These are phyloP conservation scores for Zaprionus obscuricornis DNA, from an alignment of 2,888 invertebrate species.

Conservation along the genomic window DNA sequence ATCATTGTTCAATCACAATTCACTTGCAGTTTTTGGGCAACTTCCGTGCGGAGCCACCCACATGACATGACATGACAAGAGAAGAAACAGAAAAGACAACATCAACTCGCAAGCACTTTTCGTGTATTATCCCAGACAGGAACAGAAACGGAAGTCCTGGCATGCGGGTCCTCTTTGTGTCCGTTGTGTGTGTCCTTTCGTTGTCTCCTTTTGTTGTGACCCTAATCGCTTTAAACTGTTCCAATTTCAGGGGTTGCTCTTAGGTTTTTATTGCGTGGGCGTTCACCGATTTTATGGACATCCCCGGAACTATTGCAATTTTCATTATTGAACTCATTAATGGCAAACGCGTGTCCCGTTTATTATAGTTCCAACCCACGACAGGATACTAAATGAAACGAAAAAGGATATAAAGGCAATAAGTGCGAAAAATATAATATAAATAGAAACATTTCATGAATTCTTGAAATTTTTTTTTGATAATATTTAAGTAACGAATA, in stretches of 20 bases:
- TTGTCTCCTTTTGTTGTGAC: constrained; percentile 53
- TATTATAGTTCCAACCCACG: no score
- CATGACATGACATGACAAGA: constrained; percentile 41
- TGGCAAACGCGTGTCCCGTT: constrained; percentile 38
- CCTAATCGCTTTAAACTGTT: constrained; percentile 74
- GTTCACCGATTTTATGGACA: constrained; percentile 64
- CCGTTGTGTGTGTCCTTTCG: constrained; percentile 3
- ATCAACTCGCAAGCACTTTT: not conserved
- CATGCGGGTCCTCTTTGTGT: constrained; percentile 58
- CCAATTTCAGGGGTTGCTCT: constrained; percentile 60
- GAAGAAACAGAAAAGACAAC: constrained; percentile 4
- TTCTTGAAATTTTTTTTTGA: no score
- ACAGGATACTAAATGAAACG: not conserved
- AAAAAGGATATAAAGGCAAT: constrained; percentile 26
- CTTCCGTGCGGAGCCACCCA: constrained; percentile 63
- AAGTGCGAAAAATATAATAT: no score
- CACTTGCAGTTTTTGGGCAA: constrained; percentile 65
- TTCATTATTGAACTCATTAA: constrained; percentile 58
- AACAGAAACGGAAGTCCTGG: constrained; percentile 61
- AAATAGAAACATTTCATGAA: no score
- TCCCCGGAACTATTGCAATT: constrained; percentile 62
- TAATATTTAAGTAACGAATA: no score
- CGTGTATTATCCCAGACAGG: constrained; percentile 24
- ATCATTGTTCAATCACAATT: constrained; percentile 74
- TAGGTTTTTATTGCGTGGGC: constrained; percentile 69